Base-by-base conservation (phyloP, 2,888 invertebrate genomes). In the Malacosoma neustria region DNA sequence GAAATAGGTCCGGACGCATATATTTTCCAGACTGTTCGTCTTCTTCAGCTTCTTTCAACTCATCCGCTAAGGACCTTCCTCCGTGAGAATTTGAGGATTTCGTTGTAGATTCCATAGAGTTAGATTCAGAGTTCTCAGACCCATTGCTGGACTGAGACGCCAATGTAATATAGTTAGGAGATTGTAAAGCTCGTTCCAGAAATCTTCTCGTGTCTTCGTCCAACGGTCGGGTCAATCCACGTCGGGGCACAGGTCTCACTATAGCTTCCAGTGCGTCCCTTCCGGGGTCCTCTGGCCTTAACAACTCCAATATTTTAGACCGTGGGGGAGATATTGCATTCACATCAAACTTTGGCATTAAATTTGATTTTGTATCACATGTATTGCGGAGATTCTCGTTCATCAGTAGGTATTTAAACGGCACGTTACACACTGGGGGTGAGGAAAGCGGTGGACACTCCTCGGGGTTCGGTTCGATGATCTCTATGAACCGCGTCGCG, bases 181-280 rank as follows among this genome's bases (percentile, higher is more conserved):
- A 70, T 9, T 70, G 63, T 3, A 82, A 58, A 1, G 76, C 72
- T 35, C 76, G 58, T 36, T 85, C 79, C 1, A 87, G 65, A 50
- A 85, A 85, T 3, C 81, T 57, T 11, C 66, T 59, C 4, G 84
- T 73, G 50, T 84, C 84, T 11, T 82, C 82, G 41, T 82, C 81
- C 3, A 80, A 53, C 0, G 84, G 82, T 5, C 73, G 60, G 12
- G 66, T 50, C 11, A 79, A 65, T 4, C 76, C 80, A 2, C 81
- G 69, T 4, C 84, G 67, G 6, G 79, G 72, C 9, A 70, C 61
- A 0, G 86, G 79, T 40, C 74, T 57, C 32, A 86, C 81, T 39
- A 86, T 84, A 11, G 76, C 84, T 48, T 79, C 81, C 33, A 86
- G 59, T 14, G 75, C 68, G 5, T 79, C 81, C 2, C 72, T 61